Evolutionary conservation across 2,113 vertebrate genomes (phyloP).

Genomic region (Eretmochelys imbricata): DNA sequence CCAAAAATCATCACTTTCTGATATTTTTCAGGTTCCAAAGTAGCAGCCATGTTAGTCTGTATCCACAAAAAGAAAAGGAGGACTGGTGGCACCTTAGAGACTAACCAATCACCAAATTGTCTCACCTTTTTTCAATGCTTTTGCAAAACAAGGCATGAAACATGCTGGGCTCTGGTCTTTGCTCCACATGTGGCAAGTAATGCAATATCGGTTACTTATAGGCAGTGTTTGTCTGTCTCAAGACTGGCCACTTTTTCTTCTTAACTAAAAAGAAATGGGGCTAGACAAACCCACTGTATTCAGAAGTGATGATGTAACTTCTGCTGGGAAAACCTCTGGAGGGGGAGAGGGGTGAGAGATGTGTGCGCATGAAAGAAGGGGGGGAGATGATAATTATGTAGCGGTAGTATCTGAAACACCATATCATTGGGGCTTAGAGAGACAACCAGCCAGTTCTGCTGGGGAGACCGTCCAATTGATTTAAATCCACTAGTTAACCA

Average conservation of each 20-base stretch:
- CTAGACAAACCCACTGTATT: not conserved
- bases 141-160: not conserved
- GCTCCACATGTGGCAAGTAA: not conserved
- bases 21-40: not conserved
- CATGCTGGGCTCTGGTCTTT: not conserved
- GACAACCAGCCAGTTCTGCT: not conserved
- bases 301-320: not conserved
- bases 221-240: not conserved
- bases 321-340: not conserved
- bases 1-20: not conserved
- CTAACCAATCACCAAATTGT: not conserved
- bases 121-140: not conserved
- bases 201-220: not conserved
- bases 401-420: not conserved
- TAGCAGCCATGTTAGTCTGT: too few species aligned
- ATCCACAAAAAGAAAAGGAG: too few species aligned
- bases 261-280: not conserved
- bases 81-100: too few species aligned
- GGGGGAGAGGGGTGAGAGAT: not conserved
- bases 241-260: not conserved
- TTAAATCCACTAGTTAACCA: not conserved
- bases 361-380: not conserved
- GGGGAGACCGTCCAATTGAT: not conserved
- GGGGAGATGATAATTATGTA: not conserved
- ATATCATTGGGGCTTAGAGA: not conserved